phyloP scores from a whole-genome alignment of 2,888 invertebrate genomes.

The Leucozona laternaria region DNA sequence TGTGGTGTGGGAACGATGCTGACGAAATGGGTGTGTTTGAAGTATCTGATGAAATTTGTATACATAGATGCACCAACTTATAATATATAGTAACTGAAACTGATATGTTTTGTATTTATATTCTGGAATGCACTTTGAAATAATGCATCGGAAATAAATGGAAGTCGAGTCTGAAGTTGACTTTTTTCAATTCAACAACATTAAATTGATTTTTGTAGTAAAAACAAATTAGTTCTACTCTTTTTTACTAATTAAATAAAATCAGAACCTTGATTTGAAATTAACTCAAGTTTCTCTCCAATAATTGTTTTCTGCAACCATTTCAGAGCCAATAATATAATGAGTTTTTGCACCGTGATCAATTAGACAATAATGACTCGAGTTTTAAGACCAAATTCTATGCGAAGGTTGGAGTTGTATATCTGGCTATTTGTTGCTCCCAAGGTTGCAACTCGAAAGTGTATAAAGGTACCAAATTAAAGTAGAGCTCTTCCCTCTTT shows the following conservation, averaged over 20 bases:
- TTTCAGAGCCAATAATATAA: background rate
- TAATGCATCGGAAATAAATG: conserved; percentile 27
- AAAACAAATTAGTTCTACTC: background rate
- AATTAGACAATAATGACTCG: too few relatives aligned
- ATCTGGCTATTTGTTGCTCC: too few relatives aligned
- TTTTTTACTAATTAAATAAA: background rate
- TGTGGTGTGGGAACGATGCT: conserved; percentile 3
- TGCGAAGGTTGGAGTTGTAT: too few relatives aligned
- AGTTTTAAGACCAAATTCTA: too few relatives aligned
- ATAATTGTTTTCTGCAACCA: background rate
- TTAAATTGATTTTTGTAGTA: conserved; percentile 30
- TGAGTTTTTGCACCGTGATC: too few relatives aligned
- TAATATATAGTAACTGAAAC: background rate
- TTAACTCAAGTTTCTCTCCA: background rate
- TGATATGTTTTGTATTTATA: conserved; percentile 16
- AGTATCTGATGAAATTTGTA: conserved; percentile 43
- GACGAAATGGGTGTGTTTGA: conserved; percentile 37
- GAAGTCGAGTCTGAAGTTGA: conserved; percentile 14
- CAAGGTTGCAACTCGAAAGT: too few relatives aligned
- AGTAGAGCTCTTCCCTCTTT: too few relatives aligned
- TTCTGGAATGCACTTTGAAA: conserved; percentile 29
- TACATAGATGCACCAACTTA: background rate
- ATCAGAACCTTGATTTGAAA: background rate
- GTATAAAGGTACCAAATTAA: too few relatives aligned
- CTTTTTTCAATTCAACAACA: conserved; percentile 29